These are phyloP conservation scores for Halictus rubicundus DNA, from an alignment of 1,140 invertebrate genomes.

Conservation along the genomic window DNA sequence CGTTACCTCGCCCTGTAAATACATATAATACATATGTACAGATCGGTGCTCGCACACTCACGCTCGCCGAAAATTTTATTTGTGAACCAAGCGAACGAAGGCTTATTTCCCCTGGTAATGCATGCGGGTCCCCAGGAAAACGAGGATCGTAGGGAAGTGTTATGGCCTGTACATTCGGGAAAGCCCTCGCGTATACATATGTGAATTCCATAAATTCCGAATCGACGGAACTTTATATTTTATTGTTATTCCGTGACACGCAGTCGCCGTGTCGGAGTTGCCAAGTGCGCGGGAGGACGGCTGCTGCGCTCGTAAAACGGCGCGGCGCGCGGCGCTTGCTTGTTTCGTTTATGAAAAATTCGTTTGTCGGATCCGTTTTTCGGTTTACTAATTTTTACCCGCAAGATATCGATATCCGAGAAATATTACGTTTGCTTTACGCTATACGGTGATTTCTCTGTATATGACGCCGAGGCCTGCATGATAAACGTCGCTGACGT, in stretches of 20 bases:
- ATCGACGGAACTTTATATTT: constrained; percentile 27
- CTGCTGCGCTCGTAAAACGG: too few relatives aligned
- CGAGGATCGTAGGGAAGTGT: not conserved
- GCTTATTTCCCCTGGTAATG: constrained; percentile 18
- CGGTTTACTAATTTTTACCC: not conserved
- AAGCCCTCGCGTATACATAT: not conserved
- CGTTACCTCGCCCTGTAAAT: too few relatives aligned
- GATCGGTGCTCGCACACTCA: too few relatives aligned
- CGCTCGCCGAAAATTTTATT: constrained; percentile 14
- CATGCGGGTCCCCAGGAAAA: not conserved
- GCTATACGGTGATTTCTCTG: too few relatives aligned
- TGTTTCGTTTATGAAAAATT: constrained; percentile 42
- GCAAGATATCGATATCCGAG: too few relatives aligned
- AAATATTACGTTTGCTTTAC: too few relatives aligned
- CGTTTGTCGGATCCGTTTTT: not conserved
- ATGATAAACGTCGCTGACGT: too few relatives aligned
- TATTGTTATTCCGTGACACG: constrained; percentile 1
- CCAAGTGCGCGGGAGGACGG: too few relatives aligned
- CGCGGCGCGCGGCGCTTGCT: too few relatives aligned
- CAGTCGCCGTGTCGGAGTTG: not conserved
- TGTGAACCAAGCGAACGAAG: not conserved
- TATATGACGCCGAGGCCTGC: too few relatives aligned
- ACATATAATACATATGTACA: too few relatives aligned
- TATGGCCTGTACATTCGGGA: constrained; percentile 2
- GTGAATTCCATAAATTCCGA: constrained; percentile 40